These are phyloP conservation scores for Thamnophis sirtalis DNA, from an alignment of 2,113 vertebrate genomes.

Conservation along the genomic window DNA sequence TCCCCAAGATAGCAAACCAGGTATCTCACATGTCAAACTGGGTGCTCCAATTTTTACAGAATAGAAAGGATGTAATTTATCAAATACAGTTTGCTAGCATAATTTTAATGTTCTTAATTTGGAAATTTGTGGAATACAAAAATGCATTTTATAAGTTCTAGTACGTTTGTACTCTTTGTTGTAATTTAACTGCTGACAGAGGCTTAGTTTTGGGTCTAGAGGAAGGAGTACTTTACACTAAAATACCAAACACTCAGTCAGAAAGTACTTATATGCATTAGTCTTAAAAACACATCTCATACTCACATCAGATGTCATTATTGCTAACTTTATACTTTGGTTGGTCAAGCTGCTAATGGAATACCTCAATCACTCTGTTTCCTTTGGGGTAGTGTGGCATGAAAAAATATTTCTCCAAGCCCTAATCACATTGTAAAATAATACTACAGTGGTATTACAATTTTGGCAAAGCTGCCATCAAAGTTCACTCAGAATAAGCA, in stretches of 20 bases:
- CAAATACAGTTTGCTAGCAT: neutral
- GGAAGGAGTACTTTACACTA: neutral
- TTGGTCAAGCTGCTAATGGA: neutral
- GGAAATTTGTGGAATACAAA: neutral
- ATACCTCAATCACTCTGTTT: neutral
- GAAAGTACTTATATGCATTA: neutral
- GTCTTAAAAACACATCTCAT: neutral
- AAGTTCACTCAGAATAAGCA: conserved; percentile 3
- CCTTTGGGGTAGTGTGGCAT: neutral
- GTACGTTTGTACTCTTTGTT: neutral
- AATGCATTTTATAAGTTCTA: neutral
- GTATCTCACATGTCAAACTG: neutral
- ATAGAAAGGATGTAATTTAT: neutral
- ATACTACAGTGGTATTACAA: neutral
- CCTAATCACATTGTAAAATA: neutral
- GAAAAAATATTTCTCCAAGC: neutral
- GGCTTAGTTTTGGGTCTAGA: neutral
- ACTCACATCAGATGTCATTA: neutral
- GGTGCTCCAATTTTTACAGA: neutral
- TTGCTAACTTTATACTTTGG: neutral
- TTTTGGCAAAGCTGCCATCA: neutral
- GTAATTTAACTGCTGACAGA: neutral
- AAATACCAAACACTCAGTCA: neutral
- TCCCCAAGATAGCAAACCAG: neutral
- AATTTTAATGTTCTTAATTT: neutral